Evolutionary conservation across 2,888 invertebrate genomes (phyloP).

Genomic region (Euspilapteryx auroguttella): DNA sequence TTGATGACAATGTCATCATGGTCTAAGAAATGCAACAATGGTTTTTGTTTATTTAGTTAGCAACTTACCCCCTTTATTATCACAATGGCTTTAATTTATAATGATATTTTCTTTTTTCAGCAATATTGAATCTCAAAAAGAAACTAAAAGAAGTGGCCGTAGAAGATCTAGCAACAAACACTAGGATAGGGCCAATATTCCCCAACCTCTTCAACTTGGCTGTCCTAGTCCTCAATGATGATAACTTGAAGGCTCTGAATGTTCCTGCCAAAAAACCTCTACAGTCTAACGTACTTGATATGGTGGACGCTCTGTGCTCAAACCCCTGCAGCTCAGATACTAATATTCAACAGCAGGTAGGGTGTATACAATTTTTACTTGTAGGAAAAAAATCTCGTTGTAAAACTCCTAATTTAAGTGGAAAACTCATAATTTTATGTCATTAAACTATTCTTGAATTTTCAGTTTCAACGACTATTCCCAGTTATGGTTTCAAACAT

Average conservation of each 20-base stretch:
- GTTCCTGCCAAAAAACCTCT: conserved; percentile 46
- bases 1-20: too few relatives aligned
- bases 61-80: too few relatives aligned
- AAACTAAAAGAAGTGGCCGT: conserved; percentile 55
- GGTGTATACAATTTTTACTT: too few relatives aligned
- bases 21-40: too few relatives aligned
- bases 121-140: conserved; percentile 47
- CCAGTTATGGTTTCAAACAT: conserved; percentile 57
- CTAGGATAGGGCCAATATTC: conserved; percentile 60
- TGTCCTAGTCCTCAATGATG: conserved; percentile 60
- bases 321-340: conserved; percentile 59
- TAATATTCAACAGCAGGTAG: conserved; percentile 60
- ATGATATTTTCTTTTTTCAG: not conserved
- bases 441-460: conserved; percentile 6
- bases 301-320: conserved; percentile 60
- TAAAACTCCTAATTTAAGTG: too few relatives aligned
- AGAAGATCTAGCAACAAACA: conserved; percentile 59
- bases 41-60: too few relatives aligned
- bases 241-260: conserved; percentile 48
- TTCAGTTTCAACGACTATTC: conserved; percentile 49
- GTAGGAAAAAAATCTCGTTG: too few relatives aligned
- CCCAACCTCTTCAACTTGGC: conserved; percentile 64
- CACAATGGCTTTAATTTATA: not conserved
- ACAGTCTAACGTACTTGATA: conserved; percentile 50
- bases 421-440: not conserved